These are phyloP conservation scores for Dendropsophus ebraccatus DNA, from an alignment of 2,113 vertebrate species.

Conservation along the genomic window DNA sequence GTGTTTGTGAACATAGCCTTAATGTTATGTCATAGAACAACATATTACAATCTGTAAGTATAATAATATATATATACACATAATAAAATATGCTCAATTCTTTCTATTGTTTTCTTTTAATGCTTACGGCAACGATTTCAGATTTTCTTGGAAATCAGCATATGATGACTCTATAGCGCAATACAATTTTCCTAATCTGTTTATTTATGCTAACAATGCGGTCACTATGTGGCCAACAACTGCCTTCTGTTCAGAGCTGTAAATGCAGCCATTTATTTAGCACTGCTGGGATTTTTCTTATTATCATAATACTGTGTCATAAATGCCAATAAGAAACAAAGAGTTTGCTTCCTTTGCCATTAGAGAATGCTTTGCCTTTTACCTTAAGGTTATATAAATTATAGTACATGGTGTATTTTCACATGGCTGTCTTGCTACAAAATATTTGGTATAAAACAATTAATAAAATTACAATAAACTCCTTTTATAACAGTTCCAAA, in stretches of 20 bases:
- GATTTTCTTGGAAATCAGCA: too few species aligned
- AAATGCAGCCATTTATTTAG: conserved; percentile 1
- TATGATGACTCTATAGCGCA: background rate
- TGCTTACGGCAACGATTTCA: background rate
- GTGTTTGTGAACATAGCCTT: too few species aligned
- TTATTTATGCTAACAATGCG: conserved; percentile 15
- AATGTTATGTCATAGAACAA: background rate
- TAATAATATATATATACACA: background rate
- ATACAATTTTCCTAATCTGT: background rate
- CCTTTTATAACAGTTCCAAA: too few species aligned
- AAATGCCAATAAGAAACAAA: background rate
- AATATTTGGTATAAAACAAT: background rate
- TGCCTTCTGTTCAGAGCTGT: conserved; percentile 5
- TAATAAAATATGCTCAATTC: background rate
- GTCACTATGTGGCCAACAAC: conserved; percentile 21
- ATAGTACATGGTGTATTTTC: background rate
- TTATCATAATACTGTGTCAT: background rate
- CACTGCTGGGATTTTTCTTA: background rate
- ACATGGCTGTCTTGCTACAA: background rate
- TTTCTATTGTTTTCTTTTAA: background rate
- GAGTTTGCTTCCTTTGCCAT: background rate
- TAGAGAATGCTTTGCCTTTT: background rate
- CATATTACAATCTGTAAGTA: background rate
- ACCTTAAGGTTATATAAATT: background rate
- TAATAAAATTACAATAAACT: too few species aligned